These are phyloP conservation scores for Mellivora capensis DNA, from an alignment of 2,113 vertebrate species.

Conservation along the genomic window DNA sequence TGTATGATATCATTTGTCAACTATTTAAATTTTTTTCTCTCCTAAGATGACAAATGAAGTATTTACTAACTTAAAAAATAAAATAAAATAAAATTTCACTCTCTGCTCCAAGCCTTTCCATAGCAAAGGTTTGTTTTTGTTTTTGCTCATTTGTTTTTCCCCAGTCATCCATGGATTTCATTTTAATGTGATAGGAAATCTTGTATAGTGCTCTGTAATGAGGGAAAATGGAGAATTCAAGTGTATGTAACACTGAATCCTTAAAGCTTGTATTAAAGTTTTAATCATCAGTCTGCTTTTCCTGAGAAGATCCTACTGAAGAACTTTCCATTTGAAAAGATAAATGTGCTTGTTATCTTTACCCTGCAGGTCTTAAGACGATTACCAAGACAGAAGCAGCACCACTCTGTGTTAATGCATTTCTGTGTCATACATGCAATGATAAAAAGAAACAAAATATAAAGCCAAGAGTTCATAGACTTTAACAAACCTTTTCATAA, in stretches of 20 bases:
- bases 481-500: not conserved
- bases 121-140: not conserved
- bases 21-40: not conserved
- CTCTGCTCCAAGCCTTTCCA: not conserved
- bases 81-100: not conserved
- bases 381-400: not conserved
- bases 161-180: not conserved
- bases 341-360: not conserved
- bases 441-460: not conserved
- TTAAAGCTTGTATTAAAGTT: not conserved
- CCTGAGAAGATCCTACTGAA: not conserved
- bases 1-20: not conserved
- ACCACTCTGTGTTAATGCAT: not conserved
- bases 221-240: not conserved
- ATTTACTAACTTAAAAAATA: not conserved
- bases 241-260: not conserved
- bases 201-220: not conserved
- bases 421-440: not conserved
- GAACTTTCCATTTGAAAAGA: not conserved
- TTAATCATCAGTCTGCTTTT: not conserved
- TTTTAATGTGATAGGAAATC: not conserved
- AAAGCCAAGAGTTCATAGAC: not conserved
- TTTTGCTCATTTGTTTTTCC: not conserved
- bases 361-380: not conserved
- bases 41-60: not conserved